These are phyloP conservation scores for Sebastolobus altivelis DNA, from an alignment of 2,797 vertebrate genomes.

Conservation along the genomic window DNA sequence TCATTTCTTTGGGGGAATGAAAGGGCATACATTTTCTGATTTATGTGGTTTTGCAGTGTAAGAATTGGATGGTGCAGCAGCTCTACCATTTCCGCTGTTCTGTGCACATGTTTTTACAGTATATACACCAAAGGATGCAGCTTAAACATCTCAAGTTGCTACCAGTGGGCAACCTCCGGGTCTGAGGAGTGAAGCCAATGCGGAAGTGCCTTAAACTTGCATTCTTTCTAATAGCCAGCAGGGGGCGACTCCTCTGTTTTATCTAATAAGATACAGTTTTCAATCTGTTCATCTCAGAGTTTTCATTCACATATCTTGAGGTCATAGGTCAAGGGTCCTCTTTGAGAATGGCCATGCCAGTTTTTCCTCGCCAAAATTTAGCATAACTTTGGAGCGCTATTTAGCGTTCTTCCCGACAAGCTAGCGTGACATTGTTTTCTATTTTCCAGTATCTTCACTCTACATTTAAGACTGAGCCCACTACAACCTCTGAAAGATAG, in stretches of 20 bases:
- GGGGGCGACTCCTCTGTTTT: no score
- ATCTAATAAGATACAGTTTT: no score
- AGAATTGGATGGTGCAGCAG: constrained; percentile 27
- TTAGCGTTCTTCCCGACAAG: no score
- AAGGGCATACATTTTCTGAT: constrained; percentile 20
- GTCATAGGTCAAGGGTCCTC: not conserved
- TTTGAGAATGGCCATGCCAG: no score
- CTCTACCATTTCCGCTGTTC: constrained; percentile 26
- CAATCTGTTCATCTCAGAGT: no score
- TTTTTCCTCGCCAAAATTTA: not conserved
- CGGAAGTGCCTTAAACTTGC: not conserved
- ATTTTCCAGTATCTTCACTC: no score
- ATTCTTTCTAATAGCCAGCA: no score
- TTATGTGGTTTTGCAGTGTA: constrained; percentile 20
- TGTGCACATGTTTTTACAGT: constrained; percentile 21
- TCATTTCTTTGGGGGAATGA: constrained; percentile 4
- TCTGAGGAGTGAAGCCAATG: not conserved
- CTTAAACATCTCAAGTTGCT: constrained; percentile 59
- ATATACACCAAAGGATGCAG: constrained; percentile 47
- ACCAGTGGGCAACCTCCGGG: not conserved
- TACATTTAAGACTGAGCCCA: no score
- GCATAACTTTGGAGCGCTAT: no score
- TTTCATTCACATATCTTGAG: not conserved
- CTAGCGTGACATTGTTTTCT: no score
- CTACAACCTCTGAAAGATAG: no score